These are phyloP conservation scores for Beris chalybata DNA, from an alignment of 2,888 invertebrate species.

Conservation along the genomic window DNA sequence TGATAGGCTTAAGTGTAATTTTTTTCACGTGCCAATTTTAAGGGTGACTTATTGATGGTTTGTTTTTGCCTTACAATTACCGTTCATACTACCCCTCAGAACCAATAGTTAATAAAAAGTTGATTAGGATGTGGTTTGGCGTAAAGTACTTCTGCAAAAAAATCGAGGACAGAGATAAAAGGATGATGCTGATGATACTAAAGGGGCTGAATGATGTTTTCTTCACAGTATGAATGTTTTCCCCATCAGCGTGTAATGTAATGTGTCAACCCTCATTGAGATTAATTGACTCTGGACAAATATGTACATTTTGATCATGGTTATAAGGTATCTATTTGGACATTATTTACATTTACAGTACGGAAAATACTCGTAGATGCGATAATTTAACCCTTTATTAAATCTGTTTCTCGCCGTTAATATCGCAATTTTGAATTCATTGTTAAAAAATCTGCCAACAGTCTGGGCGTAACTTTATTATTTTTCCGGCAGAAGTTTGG, in stretches of 20 bases:
- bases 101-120: slow-evolving; percentile 38
- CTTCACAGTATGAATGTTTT: background rate
- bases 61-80: slow-evolving; percentile 25
- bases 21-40: slow-evolving; percentile 34
- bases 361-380: no score
- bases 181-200: background rate
- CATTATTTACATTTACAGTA: no score
- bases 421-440: background rate
- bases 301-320: background rate
- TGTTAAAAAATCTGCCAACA: no score
- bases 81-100: slow-evolving; percentile 22
- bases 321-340: no score
- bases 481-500: no score
- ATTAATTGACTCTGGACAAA: slow-evolving; percentile 34
- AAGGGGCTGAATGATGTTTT: background rate
- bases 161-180: background rate
- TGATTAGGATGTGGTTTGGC: slow-evolving; percentile 36
- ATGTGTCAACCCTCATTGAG: slow-evolving; percentile 29
- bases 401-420: slow-evolving; percentile 28
- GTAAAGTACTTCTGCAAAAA: slow-evolving; percentile 30
- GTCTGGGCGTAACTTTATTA: no score
- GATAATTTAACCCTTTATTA: slow-evolving; percentile 25
- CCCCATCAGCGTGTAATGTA: slow-evolving; percentile 18
- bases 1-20: slow-evolving; percentile 32
- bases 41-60: slow-evolving; percentile 38